Evolutionary conservation across 1,140 invertebrate species (phyloP), one percentile per base, ranked within the genome.

Genomic region (Drosophila dunni): DNA sequence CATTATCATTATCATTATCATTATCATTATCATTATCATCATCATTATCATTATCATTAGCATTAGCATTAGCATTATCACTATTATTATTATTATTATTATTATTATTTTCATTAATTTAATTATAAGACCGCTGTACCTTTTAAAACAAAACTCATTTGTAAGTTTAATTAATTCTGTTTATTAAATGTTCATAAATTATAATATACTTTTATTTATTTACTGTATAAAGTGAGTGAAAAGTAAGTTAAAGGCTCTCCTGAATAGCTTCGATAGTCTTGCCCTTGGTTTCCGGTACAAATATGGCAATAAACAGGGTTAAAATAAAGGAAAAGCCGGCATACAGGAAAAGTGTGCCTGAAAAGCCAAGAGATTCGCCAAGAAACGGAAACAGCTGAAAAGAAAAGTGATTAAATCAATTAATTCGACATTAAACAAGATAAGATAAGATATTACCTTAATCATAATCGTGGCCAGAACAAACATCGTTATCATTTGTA

Each of bases 221-320:
- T 13, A 45, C 4, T 24, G 9, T 20, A 48, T 17, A 33, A 34
- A 54, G 40, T 20, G 11, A 13, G 8, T 63, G n/a, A n/a, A n/a
- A n/a, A n/a, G 4, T 6, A 13, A 8, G 9, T 36, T 62, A 69
- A 13, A 69, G 34, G 10, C 46, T 69, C 7, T 50, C 90, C 50
- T 94, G 40, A 38, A 96, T 96, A 88, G 96, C 93, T 65, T 95
- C 93, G 1, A 95, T 92, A 6, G 92, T 93, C 86, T 95, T 95
- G 3, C 94, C 95, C 90, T 95, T 95, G 0, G 96, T 96, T 90
- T 96, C 96, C 0, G 95, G 95, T 13, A 79, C 58, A 66, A 61
- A 72, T 15, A 72, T 7, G 3, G 38, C 29, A 36, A 79, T 64
- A 29, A 73, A 83, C 33, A 78, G 20, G 3, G 53, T 61, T 3